These are phyloP conservation scores for Dermatemys mawii DNA, from an alignment of 2,113 vertebrate species.

Conservation along the genomic window DNA sequence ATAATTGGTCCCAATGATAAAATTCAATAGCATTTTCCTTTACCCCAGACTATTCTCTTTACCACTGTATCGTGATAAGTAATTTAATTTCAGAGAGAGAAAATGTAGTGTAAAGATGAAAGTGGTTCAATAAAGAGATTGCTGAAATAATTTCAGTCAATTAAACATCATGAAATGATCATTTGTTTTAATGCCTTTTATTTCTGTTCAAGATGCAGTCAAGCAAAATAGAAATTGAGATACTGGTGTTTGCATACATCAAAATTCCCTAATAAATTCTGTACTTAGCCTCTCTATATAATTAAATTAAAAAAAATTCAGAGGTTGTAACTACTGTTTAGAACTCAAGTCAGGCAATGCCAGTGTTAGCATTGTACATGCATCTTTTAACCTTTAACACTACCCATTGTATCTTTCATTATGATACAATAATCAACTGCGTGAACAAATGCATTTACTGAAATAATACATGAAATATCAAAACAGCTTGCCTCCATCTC, in stretches of 20 bases:
- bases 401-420: not conserved
- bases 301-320: not conserved
- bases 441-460: accelerated
- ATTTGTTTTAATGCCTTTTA: not conserved
- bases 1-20: not conserved
- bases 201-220: not conserved
- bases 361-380: not conserved
- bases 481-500: accelerated
- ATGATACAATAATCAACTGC: not conserved
- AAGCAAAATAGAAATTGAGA: conserved; percentile 1
- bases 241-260: not conserved
- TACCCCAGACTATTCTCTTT: not conserved
- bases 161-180: not conserved
- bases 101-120: not conserved
- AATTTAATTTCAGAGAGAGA: not conserved
- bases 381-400: not conserved
- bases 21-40: not conserved
- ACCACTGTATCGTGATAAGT: not conserved
- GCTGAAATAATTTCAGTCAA: not conserved
- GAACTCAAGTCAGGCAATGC: not conserved
- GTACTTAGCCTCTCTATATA: not conserved
- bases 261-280: not conserved
- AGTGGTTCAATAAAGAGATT: not conserved
- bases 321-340: not conserved
- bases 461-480: not conserved